Evolutionary conservation across 2,888 invertebrate species (phyloP), one percentile per base, ranked within the genome.

Genomic region (Papilio demoleus): DNA sequence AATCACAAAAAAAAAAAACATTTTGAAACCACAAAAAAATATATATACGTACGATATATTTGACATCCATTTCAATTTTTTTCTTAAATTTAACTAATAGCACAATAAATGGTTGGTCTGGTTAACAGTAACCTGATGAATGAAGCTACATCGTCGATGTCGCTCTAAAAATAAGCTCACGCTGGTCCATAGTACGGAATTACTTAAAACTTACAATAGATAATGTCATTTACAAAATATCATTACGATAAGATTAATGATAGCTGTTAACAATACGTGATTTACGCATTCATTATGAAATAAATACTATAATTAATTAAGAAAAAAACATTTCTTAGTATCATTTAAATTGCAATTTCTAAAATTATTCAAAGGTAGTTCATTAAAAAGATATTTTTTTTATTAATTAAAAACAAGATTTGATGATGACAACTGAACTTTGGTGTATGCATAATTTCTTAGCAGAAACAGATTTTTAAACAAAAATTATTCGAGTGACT

Each of bases 181-280:
- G 66, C 73, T 84, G 82, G 86, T 87, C 81, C 86, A 88, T 78
- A 87, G 86, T 86, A 87, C 85, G 84, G 84, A 83, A 83, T 89
- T 86, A 88, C 86, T 86, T 82, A 86, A 85, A 88, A 85, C 77
- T 85, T 86, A 87, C 81, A 80, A n/a, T 82, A 78, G 84, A 87
- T 86, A 87, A 81, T 75, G 73, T 63, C 80, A 79, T 87, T 88
- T 85, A 89, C 89, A 85, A 88, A 88, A 88, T 79, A 86, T 81
- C 81, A 82, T 81, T 82, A 80, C 76, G 78, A 81, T 81, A 77
- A 78, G 84, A 88, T 88, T 86, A 86, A 71, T 71, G 73, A 75
- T 76, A 75, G 73, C 70, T 80, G 75, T n/a, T 75, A 77, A 74
- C 73, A 74, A 74, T 73, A 70, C 40, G 31, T 60, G 50, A 59